A percentile compares a stretch with the other conserved stretches of the same genome.
Evolutionary conservation across 2,888 invertebrate species (phyloP).

Genomic region (Epinotia nisella): DNA sequence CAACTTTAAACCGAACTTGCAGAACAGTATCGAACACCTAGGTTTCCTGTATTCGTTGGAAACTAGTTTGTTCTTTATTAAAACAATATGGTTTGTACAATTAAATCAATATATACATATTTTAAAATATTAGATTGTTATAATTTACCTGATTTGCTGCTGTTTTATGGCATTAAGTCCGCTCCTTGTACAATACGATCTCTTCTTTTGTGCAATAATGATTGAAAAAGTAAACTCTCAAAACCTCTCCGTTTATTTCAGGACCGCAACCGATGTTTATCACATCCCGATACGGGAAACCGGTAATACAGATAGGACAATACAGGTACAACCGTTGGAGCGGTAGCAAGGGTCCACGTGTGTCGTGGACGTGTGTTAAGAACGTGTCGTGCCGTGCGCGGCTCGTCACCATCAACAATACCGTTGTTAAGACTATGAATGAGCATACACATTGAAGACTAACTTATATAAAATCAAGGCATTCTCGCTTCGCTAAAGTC

Average conservation of each 20-base stretch:
- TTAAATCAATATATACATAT: neutral
- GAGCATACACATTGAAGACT: slow-evolving; percentile 54
- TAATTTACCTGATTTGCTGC: neutral
- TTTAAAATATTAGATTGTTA: neutral
- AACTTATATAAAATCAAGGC: neutral
- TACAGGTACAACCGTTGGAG: slow-evolving; percentile 56
- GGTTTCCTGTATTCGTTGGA: too few species aligned
- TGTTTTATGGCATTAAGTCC: neutral
- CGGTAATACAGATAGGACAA: slow-evolving; percentile 52
- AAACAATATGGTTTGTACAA: neutral
- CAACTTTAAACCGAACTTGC: too few species aligned
- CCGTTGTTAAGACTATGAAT: slow-evolving; percentile 53
- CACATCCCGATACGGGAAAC: slow-evolving; percentile 31
- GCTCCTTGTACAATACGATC: neutral
- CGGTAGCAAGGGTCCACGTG: slow-evolving; percentile 51
- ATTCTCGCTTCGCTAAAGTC: neutral
- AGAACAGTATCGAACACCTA: too few species aligned
- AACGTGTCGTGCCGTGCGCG: slow-evolving; percentile 58
- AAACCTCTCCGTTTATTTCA: neutral
- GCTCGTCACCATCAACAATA: slow-evolving; percentile 58
- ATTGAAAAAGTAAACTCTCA: neutral
- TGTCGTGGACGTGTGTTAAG: slow-evolving; percentile 59
- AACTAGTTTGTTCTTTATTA: neutral
- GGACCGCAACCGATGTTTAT: slow-evolving; percentile 18
- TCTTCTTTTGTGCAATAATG: neutral